phyloP scores from a whole-genome alignment of 2,113 vertebrate species.

The Toxostoma redivivum region DNA sequence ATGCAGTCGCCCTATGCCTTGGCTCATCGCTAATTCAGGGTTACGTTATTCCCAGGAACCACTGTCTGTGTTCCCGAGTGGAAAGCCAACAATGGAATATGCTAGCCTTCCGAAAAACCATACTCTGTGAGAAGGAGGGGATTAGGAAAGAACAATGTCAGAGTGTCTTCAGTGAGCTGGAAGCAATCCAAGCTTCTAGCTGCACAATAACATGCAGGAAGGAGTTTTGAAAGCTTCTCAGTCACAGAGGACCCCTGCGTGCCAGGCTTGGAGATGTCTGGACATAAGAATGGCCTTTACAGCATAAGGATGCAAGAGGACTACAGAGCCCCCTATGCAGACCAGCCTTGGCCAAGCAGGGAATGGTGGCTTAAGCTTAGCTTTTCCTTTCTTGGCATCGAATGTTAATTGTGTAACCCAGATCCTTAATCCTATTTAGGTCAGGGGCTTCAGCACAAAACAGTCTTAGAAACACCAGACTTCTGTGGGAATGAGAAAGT shows the following conservation, averaged over 20 bases:
- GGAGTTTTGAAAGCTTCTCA: neutral
- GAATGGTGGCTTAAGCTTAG: neutral
- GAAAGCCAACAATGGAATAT: constrained; percentile 25
- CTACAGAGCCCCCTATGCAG: neutral
- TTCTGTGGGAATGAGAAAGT: neutral
- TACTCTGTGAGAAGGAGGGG: neutral
- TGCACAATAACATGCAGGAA: constrained; percentile 42
- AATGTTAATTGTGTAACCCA: neutral
- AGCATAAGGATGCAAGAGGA: neutral
- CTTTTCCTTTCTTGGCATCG: neutral
- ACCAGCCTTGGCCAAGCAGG: neutral
- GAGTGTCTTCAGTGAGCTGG: constrained; percentile 50
- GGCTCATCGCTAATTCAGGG: neutral
- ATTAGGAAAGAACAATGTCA: neutral
- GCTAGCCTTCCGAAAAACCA: neutral
- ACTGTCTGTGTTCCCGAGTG: neutral
- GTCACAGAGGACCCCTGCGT: neutral
- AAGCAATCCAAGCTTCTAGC: constrained; percentile 24
- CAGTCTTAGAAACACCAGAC: neutral
- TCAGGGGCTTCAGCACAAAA: constrained; percentile 25
- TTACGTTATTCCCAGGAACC: constrained; percentile 34
- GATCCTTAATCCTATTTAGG: constrained; percentile 47
- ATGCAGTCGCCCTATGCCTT: neutral
- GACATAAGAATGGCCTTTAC: neutral
- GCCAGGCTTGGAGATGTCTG: neutral